Conservation (phyloP, 2,797 vertebrate species). For the Propithecus perrieri region DNA sequence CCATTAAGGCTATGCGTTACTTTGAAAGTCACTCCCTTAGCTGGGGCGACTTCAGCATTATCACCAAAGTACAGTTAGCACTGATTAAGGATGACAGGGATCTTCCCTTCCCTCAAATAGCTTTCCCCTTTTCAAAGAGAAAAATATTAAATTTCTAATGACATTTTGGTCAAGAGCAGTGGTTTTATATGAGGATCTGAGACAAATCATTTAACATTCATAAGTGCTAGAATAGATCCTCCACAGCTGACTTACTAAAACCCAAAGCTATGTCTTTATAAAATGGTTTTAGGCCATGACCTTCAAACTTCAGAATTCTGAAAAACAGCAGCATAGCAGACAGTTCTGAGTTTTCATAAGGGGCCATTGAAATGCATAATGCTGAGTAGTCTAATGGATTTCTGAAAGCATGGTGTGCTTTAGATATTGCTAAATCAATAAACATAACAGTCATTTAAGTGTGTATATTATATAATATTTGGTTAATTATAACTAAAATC, state of each 20-base stretch:
- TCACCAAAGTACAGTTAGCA: constrained; percentile 35
- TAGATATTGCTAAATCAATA: constrained; percentile 86
- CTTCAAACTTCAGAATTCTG: constrained; percentile 62
- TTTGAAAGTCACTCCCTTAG: constrained; percentile 38
- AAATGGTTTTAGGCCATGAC: constrained; percentile 64
- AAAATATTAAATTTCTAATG: constrained; percentile 61
- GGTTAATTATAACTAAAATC: constrained; percentile 60
- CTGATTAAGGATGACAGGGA: constrained; percentile 39
- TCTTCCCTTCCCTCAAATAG: constrained; percentile 58
- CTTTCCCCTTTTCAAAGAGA: constrained; percentile 28
- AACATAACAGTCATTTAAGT: constrained; percentile 82
- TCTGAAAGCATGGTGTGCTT: constrained; percentile 80
- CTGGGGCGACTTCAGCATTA: constrained; percentile 4
- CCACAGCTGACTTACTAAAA: constrained; percentile 55
- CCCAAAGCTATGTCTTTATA: constrained; percentile 52
- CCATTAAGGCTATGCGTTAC: not conserved
- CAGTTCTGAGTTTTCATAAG: constrained; percentile 28
- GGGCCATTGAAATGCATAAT: constrained; percentile 84
- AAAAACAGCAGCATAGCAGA: not conserved
- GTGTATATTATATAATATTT: constrained; percentile 82
- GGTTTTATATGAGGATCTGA: constrained; percentile 60
- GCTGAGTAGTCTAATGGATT: constrained; percentile 89
- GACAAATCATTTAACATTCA: constrained; percentile 70
- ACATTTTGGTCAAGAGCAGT: constrained; percentile 53
- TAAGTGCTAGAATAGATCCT: constrained; percentile 65